Evolutionary conservation across 2,797 vertebrate genomes (phyloP).

Genomic region (Lepilemur ruficaudatus): DNA sequence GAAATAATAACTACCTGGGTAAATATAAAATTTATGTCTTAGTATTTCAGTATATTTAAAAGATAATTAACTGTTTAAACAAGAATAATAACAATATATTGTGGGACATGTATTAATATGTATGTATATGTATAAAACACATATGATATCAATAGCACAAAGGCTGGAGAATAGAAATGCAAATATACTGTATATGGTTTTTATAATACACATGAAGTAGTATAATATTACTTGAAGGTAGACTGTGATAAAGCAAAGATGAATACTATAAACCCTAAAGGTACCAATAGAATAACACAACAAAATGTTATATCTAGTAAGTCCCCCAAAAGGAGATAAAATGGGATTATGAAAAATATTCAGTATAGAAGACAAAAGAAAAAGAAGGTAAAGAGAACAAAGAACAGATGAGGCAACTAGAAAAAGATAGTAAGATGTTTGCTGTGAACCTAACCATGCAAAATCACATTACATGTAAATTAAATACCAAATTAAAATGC

Average conservation of each 20-base stretch:
- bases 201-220: neutral
- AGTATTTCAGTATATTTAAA: neutral
- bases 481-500: neutral
- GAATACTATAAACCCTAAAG: neutral
- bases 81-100: neutral
- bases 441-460: neutral
- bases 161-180: neutral
- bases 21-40: neutral
- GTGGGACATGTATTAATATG: neutral
- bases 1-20: neutral
- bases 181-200: neutral
- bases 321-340: neutral
- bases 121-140: neutral
- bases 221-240: neutral
- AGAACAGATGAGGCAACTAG: neutral
- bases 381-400: neutral
- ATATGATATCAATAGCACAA: neutral
- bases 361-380: neutral
- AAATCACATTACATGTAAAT: neutral
- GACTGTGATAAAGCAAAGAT: neutral
- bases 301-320: neutral
- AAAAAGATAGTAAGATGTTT: neutral
- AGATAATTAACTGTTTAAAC: neutral
- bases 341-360: neutral
- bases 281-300: neutral